These are phyloP conservation scores for Cervus canadensis DNA, from an alignment of 2,113 vertebrate genomes.

Conservation along the genomic window DNA sequence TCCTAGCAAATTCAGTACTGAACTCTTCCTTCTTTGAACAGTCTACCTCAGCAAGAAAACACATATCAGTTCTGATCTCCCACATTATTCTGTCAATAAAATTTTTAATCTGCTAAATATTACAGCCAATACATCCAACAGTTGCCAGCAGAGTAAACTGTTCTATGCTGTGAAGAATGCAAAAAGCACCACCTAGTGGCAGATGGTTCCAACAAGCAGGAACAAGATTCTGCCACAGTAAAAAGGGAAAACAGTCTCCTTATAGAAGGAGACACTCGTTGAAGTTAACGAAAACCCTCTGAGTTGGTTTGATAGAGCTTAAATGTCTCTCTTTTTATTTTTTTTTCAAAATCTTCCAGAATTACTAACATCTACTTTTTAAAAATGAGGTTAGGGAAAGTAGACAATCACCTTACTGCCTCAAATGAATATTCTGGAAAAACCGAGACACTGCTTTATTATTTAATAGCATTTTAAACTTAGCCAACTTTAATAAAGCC, in stretches of 20 bases:
- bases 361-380: background rate
- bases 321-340: background rate
- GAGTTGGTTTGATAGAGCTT: background rate
- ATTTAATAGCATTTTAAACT: constrained; percentile 9
- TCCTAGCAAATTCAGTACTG: background rate
- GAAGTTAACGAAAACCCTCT: background rate
- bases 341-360: constrained; percentile 1
- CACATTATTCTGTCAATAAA: background rate
- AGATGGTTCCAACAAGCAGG: background rate
- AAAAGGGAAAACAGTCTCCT: background rate
- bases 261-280: background rate
- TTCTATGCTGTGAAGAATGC: background rate
- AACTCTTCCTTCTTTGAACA: background rate
- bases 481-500: constrained; percentile 1
- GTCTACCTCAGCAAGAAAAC: background rate
- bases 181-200: constrained; percentile 56
- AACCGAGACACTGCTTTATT: background rate
- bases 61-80: background rate
- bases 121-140: background rate
- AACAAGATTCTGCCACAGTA: background rate
- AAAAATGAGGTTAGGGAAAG: background rate
- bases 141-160: background rate
- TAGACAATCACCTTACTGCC: background rate
- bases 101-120: constrained; percentile 25
- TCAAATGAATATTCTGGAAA: background rate